Evolutionary conservation across 2,797 vertebrate genomes (phyloP).

Genomic region (Cossypha niveicapilla): DNA sequence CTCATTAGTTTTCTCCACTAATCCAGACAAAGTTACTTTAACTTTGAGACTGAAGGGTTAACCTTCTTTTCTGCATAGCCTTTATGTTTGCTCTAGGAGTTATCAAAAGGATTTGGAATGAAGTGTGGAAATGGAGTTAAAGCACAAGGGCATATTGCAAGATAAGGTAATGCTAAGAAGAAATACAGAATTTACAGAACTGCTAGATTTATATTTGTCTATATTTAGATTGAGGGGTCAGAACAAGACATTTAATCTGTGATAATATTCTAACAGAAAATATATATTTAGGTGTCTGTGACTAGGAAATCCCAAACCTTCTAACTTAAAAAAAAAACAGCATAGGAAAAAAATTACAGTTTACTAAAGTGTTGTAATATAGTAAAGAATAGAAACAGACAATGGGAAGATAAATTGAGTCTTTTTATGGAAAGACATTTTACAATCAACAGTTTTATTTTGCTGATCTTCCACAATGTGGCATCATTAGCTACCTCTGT

Average conservation of each 20-base stretch:
- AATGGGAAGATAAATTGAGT: neutral
- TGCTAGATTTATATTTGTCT: neutral
- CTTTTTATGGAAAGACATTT: neutral
- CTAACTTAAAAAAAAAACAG: neutral
- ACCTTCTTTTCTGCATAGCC: neutral
- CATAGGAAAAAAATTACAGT: neutral
- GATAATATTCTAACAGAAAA: neutral
- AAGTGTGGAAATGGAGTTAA: neutral
- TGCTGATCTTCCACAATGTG: neutral
- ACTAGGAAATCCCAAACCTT: neutral
- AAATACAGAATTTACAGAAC: neutral
- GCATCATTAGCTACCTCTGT: neutral
- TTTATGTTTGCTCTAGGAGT: neutral
- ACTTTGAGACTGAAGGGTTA: neutral
- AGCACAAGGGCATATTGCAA: neutral
- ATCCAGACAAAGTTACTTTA: neutral
- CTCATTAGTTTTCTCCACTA: neutral
- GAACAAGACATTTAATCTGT: neutral
- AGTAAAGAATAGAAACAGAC: neutral
- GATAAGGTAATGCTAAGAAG: neutral
- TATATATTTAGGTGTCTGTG: neutral
- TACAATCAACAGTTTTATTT: neutral
- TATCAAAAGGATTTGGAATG: slow-evolving; percentile 12
- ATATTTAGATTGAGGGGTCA: neutral
- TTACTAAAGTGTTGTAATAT: neutral